Evolutionary conservation across 2,113 vertebrate genomes (phyloP), one percentile per base, ranked within the genome.

Genomic region (Desmodus rotundus): DNA sequence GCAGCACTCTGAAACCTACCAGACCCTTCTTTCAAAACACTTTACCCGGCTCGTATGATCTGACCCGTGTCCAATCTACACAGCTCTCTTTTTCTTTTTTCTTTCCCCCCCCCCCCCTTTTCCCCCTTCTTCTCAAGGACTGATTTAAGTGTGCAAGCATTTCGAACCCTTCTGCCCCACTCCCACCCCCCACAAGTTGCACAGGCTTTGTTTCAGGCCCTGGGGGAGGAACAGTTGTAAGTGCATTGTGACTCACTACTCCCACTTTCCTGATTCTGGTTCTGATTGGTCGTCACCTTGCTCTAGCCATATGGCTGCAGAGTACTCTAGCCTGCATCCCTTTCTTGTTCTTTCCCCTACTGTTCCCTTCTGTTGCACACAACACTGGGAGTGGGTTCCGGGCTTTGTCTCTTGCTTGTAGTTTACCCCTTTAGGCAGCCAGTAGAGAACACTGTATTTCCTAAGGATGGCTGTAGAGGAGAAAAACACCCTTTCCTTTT

Each of bases 401-500:
- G 89, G 95, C 87, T 93, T 96, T 73, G 50, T 93, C 43, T 88
- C 92, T 56, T 74, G 92, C 63, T 94, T 67, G 92, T 95, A 8
- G 78, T 97, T 94, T 86, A 67, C 52, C 90, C 80, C 72, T 87
- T 80, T 67, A 78, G 93, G 47, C 89, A 84, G 77, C 87, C 47
- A 43, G 84, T 63, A 97, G 93, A 98, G 74, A 65, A 68, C 63
- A 16, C 89, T 93, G 82, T 84, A 83, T 96, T 97, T 97, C 52
- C 43, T 73, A 56, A 61, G 84, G 85, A 68, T 65, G 90, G 77
- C 96, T 96, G 33, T 87, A 65, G 92, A 98, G 96, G 96, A 97
- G 84, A 95, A 93, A 97, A 97, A 45, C 65, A 93, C 86, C 80
- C 33, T 95, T 92, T 90, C 67, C 89, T 95, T 95, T 97, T 87